These are phyloP conservation scores for Nezara viridula DNA, from an alignment of 2,888 invertebrate genomes.

Conservation along the genomic window DNA sequence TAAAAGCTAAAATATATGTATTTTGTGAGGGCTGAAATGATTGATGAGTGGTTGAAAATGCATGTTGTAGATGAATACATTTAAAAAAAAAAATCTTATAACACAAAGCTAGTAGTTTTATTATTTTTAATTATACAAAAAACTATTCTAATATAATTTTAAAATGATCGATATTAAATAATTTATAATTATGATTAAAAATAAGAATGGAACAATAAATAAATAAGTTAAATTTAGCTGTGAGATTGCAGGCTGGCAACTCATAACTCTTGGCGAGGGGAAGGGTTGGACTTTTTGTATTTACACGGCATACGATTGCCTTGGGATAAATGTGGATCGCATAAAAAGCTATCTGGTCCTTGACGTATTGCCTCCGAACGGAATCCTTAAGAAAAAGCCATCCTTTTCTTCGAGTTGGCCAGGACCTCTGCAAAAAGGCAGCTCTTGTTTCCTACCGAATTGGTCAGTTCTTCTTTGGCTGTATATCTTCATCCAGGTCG, in stretches of 20 bases:
- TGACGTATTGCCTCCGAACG: slow-evolving; percentile 44
- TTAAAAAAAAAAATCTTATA: too few species aligned
- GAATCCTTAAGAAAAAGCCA: slow-evolving; percentile 22
- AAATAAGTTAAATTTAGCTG: background rate
- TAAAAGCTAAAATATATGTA: too few species aligned
- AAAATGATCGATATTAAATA: background rate
- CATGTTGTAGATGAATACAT: too few species aligned
- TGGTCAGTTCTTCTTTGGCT: slow-evolving; percentile 37
- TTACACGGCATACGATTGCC: slow-evolving; percentile 49
- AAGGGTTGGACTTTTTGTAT: slow-evolving; percentile 40
- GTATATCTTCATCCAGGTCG: slow-evolving; percentile 33
- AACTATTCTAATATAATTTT: too few species aligned
- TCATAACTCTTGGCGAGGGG: background rate
- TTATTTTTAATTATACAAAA: too few species aligned
- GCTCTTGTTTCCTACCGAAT: slow-evolving; percentile 39
- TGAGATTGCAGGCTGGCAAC: background rate
- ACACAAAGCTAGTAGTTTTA: too few species aligned
- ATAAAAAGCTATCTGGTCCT: slow-evolving; percentile 25
- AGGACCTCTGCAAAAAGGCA: slow-evolving; percentile 6
- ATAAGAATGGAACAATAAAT: background rate
- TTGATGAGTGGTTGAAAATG: too few species aligned
- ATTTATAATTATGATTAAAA: background rate
- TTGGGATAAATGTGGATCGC: slow-evolving; percentile 30
- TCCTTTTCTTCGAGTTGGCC: slow-evolving; percentile 27
- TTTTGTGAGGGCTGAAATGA: too few species aligned